phyloP scores from a whole-genome alignment of 2,888 invertebrate species.

The Troilus luridus region DNA sequence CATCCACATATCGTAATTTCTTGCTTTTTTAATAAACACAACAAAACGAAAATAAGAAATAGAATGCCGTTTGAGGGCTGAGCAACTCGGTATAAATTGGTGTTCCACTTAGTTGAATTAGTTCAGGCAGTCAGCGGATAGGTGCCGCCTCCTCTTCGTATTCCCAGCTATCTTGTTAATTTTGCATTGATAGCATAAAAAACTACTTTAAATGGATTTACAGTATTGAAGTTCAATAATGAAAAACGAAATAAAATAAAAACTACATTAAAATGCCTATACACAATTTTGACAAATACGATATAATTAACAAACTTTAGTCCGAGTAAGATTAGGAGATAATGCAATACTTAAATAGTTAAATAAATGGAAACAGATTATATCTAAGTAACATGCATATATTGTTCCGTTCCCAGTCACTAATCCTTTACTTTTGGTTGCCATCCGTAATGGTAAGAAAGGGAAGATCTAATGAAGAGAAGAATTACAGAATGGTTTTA shows the following conservation, averaged over 20 bases:
- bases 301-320: background rate
- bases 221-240: background rate
- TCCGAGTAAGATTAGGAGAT: background rate
- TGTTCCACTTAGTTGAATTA: slow-evolving; percentile 47
- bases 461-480: too few species aligned
- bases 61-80: slow-evolving; percentile 54
- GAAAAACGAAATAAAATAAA: background rate
- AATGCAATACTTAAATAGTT: too few species aligned
- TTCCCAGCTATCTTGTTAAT: background rate
- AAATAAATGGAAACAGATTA: too few species aligned
- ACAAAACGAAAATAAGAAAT: slow-evolving; percentile 56
- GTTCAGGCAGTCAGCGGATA: slow-evolving; percentile 5
- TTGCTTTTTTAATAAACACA: slow-evolving; percentile 23
- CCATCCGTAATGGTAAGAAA: too few species aligned
- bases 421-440: too few species aligned
- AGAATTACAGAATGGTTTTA: too few species aligned
- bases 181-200: too few species aligned
- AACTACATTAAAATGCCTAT: background rate
- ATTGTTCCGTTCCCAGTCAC: too few species aligned
- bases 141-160: background rate
- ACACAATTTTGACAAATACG: background rate
- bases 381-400: too few species aligned
- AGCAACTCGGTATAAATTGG: slow-evolving; percentile 46
- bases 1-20: slow-evolving; percentile 44
- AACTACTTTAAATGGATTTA: background rate